These are phyloP conservation scores for Periphyllus acericola DNA, from an alignment of 2,888 invertebrate species.

Conservation along the genomic window DNA sequence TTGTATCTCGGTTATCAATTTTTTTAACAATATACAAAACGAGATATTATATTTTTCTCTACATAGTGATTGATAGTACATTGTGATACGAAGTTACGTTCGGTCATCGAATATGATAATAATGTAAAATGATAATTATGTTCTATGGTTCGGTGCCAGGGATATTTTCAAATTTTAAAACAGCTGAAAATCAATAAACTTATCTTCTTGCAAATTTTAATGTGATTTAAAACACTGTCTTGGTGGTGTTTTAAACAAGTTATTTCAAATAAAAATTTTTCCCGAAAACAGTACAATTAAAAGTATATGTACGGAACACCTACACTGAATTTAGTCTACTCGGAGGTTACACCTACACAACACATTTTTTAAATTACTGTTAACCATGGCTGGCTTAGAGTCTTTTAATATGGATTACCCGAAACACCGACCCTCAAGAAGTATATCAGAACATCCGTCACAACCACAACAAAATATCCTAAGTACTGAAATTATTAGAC, in stretches of 20 bases:
- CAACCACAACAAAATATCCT: background rate
- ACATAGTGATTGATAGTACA: too few relatives aligned
- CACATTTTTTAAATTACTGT: background rate
- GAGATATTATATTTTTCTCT: too few relatives aligned
- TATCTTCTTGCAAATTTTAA: background rate
- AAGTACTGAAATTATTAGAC: background rate
- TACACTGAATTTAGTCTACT: too few relatives aligned
- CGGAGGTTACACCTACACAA: background rate
- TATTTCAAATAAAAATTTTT: background rate
- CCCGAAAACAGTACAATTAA: background rate
- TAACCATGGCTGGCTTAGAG: constrained; percentile 49
- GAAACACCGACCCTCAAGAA: constrained; percentile 39
- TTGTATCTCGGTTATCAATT: too few relatives aligned
- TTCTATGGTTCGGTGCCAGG: too few relatives aligned
- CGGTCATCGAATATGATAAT: too few relatives aligned
- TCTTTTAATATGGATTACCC: constrained; percentile 28
- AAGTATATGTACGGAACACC: background rate
- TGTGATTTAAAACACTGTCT: background rate
- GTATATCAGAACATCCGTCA: constrained; percentile 34
- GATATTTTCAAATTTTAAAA: background rate
- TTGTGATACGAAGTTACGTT: too few relatives aligned
- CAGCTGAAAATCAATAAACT: background rate
- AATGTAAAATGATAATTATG: too few relatives aligned
- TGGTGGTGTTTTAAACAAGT: background rate
- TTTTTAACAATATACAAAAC: too few relatives aligned